These are phyloP conservation scores for Drosophila littoralis DNA, from an alignment of 1,140 invertebrate genomes.

Conservation along the genomic window DNA sequence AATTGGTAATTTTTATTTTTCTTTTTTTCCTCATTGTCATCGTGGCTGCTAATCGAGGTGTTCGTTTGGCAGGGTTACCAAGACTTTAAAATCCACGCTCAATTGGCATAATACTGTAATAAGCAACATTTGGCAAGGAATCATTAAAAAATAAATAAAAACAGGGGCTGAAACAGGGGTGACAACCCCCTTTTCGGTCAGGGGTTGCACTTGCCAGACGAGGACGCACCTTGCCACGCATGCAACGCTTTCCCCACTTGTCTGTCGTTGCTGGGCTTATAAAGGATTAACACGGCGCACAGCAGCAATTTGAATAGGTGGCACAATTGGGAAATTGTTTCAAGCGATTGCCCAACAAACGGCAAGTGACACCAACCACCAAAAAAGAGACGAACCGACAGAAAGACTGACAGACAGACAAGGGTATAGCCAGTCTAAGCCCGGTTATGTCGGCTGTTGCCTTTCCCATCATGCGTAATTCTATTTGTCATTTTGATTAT, in stretches of 20 bases:
- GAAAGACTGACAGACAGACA: background rate
- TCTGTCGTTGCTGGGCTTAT: constrained; percentile 63
- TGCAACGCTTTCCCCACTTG: constrained; percentile 42
- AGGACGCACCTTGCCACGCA: constrained; percentile 38
- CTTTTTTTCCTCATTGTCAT: constrained; percentile 35
- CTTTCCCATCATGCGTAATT: constrained; percentile 83
- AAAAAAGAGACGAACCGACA: constrained; percentile 19
- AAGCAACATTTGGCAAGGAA: constrained; percentile 28
- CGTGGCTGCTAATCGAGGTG: constrained; percentile 57
- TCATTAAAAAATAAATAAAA: constrained; percentile 7
- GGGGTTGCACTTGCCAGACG: constrained; percentile 44
- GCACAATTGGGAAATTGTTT: constrained; percentile 75
- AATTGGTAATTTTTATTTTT: constrained; percentile 44
- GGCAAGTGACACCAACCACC: constrained; percentile 63
- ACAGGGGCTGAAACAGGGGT: constrained; percentile 38
- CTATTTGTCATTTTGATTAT: constrained; percentile 84
- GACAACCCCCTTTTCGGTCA: constrained; percentile 19
- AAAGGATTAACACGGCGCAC: constrained; percentile 61
- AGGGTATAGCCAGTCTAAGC: constrained; percentile 18
- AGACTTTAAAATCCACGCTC: constrained; percentile 36
- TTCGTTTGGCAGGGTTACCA: background rate
- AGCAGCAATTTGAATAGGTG: constrained; percentile 71
- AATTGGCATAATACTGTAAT: constrained; percentile 51
- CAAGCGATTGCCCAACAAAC: constrained; percentile 58
- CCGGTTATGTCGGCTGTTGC: constrained; percentile 64